Conservation (phyloP, 2,888 invertebrate species). For the Parapristionchus giblindavisi region DNA sequence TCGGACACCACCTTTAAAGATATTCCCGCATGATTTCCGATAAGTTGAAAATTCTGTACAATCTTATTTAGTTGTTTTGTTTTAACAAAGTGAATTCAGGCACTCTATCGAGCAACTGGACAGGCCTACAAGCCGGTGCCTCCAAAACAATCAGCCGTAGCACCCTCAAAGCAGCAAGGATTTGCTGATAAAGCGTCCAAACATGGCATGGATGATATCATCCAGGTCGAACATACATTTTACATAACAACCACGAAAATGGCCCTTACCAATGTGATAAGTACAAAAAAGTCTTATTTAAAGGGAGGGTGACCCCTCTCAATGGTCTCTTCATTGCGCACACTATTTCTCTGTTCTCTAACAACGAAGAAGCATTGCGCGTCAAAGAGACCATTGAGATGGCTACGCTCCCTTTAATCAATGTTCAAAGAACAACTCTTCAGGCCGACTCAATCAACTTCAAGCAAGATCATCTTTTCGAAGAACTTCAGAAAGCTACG, state of each 20-base stretch:
- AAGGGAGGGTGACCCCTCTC: too few relatives aligned
- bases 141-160: slow-evolving; percentile 74
- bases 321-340: too few relatives aligned
- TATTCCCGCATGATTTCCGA: too few relatives aligned
- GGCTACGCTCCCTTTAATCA: background rate
- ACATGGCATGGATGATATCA: slow-evolving; percentile 99
- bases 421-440: slow-evolving; percentile 18
- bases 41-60: too few relatives aligned
- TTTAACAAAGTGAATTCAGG: slow-evolving; percentile 70
- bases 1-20: too few relatives aligned
- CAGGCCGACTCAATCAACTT: slow-evolving; percentile 98
- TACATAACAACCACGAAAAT: background rate
- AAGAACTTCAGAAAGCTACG: slow-evolving; percentile 87
- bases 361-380: background rate
- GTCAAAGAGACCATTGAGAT: background rate
- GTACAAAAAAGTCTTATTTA: too few relatives aligned
- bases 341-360: background rate
- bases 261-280: too few relatives aligned
- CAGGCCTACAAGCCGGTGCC: slow-evolving; percentile 99
- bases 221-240: slow-evolving; percentile 72
- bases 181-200: slow-evolving; percentile 86
- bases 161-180: slow-evolving; percentile 64
- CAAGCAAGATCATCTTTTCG: slow-evolving; percentile 92
- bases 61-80: background rate
- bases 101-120: slow-evolving; percentile 98